Conservation (phyloP, 2,797 vertebrate species). For the Danio albolineatus region DNA sequence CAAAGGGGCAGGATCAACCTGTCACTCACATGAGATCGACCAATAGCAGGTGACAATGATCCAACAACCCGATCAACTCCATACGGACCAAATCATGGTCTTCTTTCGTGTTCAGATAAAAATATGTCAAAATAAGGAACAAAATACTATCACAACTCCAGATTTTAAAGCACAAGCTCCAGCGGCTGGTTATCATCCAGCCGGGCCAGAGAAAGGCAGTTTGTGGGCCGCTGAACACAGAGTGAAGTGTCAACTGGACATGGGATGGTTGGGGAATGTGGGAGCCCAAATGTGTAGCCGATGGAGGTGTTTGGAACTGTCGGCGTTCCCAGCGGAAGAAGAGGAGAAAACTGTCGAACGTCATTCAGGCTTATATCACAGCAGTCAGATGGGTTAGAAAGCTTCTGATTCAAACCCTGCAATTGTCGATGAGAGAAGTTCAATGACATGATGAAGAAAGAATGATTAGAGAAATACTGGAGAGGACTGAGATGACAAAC, state of each 20-base stretch:
- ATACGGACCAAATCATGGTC: no score
- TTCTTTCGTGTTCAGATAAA: no score
- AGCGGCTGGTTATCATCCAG: constrained; percentile 81
- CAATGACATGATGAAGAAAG: neutral
- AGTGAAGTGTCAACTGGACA: constrained; percentile 82
- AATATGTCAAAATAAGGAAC: no score
- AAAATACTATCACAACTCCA: no score
- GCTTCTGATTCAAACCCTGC: constrained; percentile 68
- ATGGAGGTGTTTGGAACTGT: constrained; percentile 79
- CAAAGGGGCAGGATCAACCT: neutral
- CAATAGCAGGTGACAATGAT: neutral
- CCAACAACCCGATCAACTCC: no score
- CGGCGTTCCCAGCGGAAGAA: constrained; percentile 61
- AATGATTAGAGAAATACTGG: neutral
- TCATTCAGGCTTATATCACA: constrained; percentile 85
- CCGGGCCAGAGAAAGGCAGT: constrained; percentile 84
- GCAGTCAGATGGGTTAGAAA: constrained; percentile 69
- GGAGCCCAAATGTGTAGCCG: constrained; percentile 82
- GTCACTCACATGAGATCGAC: neutral
- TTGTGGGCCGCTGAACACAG: constrained; percentile 80
- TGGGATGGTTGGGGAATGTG: constrained; percentile 73
- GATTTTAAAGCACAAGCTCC: constrained; percentile 75
- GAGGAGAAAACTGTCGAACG: constrained; percentile 72
- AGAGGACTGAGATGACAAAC: neutral
- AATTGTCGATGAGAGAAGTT: neutral